These are phyloP conservation scores for Leuctra nigra DNA, from an alignment of 2,888 invertebrate species.

Conservation along the genomic window DNA sequence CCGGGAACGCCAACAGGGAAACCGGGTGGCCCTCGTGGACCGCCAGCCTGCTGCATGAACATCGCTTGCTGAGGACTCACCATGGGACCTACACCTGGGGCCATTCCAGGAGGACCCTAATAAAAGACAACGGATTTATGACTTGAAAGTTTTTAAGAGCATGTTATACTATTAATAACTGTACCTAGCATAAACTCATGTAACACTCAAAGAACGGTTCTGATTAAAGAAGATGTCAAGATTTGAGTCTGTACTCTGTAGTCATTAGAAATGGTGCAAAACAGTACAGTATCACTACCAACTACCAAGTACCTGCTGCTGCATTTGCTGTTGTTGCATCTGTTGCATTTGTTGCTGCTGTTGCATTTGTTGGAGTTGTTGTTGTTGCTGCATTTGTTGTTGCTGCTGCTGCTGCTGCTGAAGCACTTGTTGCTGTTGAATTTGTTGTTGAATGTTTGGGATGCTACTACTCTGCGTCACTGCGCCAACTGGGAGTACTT, in stretches of 20 bases:
- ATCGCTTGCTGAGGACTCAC: constrained; percentile 41
- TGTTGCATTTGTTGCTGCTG: constrained; percentile 40
- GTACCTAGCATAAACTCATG: not conserved
- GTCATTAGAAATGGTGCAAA: not conserved
- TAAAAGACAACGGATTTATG: not conserved
- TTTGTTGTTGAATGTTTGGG: constrained; percentile 33
- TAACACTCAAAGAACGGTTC: not conserved
- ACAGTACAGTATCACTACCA: not conserved
- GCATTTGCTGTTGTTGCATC: constrained; percentile 35
- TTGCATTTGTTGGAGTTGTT: constrained; percentile 27
- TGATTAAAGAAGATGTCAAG: not conserved
- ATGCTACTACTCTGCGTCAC: constrained; percentile 34
- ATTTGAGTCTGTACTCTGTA: not conserved
- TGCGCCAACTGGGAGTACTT: constrained; percentile 24
- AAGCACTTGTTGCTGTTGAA: constrained; percentile 35
- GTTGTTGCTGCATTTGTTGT: constrained; percentile 29
- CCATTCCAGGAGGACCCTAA: constrained; percentile 21
- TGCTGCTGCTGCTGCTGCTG: constrained; percentile 35
- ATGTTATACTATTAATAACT: no score
- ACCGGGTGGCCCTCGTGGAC: constrained; percentile 45
- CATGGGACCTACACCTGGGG: constrained; percentile 26
- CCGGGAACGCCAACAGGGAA: constrained; percentile 30
- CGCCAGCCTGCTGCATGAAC: constrained; percentile 49
- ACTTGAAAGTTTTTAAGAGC: not conserved
- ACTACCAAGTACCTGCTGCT: constrained; percentile 36